Evolutionary conservation across 2,113 vertebrate species (phyloP).

Genomic region (Trogon surrucura): DNA sequence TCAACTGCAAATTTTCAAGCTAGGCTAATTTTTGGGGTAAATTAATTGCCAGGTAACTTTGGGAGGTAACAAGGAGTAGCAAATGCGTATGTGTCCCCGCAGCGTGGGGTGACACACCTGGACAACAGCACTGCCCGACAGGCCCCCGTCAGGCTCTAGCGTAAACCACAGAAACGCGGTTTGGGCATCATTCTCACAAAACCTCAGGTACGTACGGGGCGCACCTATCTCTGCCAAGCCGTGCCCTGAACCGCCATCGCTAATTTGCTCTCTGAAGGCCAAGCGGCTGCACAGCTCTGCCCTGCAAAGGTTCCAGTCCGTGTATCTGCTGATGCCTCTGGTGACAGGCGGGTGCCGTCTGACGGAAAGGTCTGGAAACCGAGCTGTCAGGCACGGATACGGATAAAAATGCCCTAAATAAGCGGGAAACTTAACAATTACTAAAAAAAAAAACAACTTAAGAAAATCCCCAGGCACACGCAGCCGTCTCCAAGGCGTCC

Average conservation of each 20-base stretch:
- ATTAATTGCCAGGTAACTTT: not conserved
- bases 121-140: too few species aligned
- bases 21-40: not conserved
- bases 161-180: fast-evolving
- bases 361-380: not conserved
- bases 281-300: not conserved
- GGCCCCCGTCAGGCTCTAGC: fast-evolving
- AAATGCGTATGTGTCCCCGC: fast-evolving
- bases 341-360: fast-evolving
- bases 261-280: not conserved
- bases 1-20: not conserved
- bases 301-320: not conserved
- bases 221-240: not conserved
- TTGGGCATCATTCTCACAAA: not conserved
- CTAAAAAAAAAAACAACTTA: not conserved
- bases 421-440: not conserved
- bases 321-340: fast-evolving
- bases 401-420: not conserved
- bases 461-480: not conserved
- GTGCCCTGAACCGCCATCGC: fast-evolving
- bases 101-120: fast-evolving
- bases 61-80: not conserved
- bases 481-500: not conserved
- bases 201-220: fast-evolving
- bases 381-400: fast-evolving